Evolutionary conservation across 2,797 vertebrate species (phyloP).

Genomic region (Margarornis squamiger): DNA sequence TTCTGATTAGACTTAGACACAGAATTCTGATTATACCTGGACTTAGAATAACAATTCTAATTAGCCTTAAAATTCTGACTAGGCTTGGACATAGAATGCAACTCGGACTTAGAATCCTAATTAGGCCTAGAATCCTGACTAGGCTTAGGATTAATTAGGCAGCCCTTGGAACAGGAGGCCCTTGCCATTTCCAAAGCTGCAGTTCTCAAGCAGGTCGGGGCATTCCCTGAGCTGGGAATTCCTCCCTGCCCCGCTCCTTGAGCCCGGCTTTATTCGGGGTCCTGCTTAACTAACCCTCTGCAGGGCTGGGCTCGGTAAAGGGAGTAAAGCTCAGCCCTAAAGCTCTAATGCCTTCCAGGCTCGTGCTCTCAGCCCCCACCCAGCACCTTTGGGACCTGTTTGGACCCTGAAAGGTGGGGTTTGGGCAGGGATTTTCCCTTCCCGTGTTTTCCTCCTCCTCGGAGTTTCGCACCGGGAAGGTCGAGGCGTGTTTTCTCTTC

Average conservation of each 20-base stretch:
- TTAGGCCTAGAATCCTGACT: too few relatives aligned
- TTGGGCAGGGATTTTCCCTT: neutral
- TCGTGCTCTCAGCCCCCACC: neutral
- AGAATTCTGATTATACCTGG: neutral
- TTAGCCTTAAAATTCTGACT: too few relatives aligned
- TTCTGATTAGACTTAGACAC: neutral
- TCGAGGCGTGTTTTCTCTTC: neutral
- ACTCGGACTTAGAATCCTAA: too few relatives aligned
- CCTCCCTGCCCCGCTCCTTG: neutral
- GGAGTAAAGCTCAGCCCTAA: neutral
- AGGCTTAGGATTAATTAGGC: neutral
- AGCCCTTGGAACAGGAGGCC: too few relatives aligned
- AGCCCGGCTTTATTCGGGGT: neutral
- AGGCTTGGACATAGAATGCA: neutral
- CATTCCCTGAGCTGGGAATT: neutral
- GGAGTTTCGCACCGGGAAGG: neutral
- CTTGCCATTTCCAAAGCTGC: neutral
- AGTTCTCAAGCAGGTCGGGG: neutral
- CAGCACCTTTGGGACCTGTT: neutral
- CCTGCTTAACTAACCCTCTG: fast-evolving
- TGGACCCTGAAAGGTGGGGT: fast-evolving
- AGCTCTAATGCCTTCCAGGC: neutral
- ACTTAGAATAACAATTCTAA: neutral
- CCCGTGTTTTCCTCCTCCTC: neutral
- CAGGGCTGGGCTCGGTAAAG: neutral